These are phyloP conservation scores for Enteromius afrohamiltoni DNA, from an alignment of 2,797 vertebrate species.

Conservation along the genomic window DNA sequence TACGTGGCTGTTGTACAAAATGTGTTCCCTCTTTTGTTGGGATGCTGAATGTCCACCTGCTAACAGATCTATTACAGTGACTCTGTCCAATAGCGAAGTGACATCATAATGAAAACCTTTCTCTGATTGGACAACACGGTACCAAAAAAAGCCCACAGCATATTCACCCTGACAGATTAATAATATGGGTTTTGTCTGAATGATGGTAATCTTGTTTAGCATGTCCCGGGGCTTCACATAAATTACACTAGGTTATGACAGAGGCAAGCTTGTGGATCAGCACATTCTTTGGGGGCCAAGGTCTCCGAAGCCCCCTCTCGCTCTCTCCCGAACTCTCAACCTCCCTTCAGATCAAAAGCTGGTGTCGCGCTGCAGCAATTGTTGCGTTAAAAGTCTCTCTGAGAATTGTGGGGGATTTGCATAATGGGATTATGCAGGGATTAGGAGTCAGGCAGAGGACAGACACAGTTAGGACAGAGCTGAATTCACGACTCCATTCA, in stretches of 20 bases:
- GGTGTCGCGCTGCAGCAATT: conserved; percentile 81
- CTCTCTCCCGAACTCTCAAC: conserved; percentile 34
- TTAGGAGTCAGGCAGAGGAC: conserved; percentile 53
- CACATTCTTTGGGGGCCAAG: conserved; percentile 52
- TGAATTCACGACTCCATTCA: conserved; percentile 49
- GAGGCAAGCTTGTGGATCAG: conserved; percentile 59
- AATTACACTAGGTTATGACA: conserved; percentile 71
- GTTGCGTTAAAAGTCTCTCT: conserved; percentile 80
- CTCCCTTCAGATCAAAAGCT: conserved; percentile 72
- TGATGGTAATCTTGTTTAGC: conserved; percentile 81
- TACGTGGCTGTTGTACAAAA: background rate
- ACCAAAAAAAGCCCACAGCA: conserved; percentile 65
- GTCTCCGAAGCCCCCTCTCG: conserved; percentile 24
- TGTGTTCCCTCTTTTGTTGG: conserved; percentile 30
- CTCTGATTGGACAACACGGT: conserved; percentile 74
- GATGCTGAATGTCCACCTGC: conserved; percentile 45
- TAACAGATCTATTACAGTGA: conserved; percentile 45
- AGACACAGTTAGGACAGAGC: conserved; percentile 31
- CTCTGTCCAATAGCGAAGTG: conserved; percentile 66
- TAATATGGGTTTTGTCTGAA: conserved; percentile 80
- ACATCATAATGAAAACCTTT: conserved; percentile 65
- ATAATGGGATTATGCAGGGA: conserved; percentile 95
- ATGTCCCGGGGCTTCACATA: conserved; percentile 78
- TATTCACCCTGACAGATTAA: conserved; percentile 78
- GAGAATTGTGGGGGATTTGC: conserved; percentile 91